Conservation (phyloP, 2,888 invertebrate genomes). For the Sarcophaga variegata region DNA sequence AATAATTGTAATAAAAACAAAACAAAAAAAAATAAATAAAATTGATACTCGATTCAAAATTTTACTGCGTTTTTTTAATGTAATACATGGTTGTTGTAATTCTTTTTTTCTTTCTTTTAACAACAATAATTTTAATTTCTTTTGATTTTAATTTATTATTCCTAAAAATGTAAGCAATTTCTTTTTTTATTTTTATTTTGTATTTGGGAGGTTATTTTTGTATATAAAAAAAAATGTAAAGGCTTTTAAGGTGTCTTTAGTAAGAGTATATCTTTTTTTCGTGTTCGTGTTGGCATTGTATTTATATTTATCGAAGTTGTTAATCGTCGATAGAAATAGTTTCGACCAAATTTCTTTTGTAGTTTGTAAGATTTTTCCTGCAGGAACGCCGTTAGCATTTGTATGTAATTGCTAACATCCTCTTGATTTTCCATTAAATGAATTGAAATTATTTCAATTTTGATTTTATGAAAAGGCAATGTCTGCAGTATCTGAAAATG, state of each 20-base stretch:
- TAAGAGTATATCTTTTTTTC: conserved; percentile 79
- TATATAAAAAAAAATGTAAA: conserved; percentile 34
- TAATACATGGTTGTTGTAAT: conserved; percentile 37
- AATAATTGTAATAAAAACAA: neutral
- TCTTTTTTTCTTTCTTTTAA: conserved; percentile 25
- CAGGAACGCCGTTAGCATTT: conserved; percentile 81
- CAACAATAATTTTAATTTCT: conserved; percentile 23
- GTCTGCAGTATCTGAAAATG: conserved; percentile 79
- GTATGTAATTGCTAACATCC: conserved; percentile 77
- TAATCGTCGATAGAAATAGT: conserved; percentile 80
- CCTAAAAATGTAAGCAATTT: conserved; percentile 56
- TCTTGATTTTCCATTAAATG: conserved; percentile 80
- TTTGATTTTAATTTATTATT: conserved; percentile 28
- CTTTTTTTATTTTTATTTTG: conserved; percentile 37
- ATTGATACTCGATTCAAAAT: conserved; percentile 23
- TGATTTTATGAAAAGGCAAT: conserved; percentile 81
- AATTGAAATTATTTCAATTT: conserved; percentile 81
- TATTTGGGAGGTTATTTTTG: neutral
- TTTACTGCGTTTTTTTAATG: conserved; percentile 5
- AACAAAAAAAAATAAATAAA: conserved; percentile 9
- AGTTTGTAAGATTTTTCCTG: conserved; percentile 81
- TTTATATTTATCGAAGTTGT: conserved; percentile 75
- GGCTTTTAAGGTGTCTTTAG: conserved; percentile 73
- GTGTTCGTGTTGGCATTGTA: conserved; percentile 77
- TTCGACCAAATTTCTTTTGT: conserved; percentile 80